Evolutionary conservation across 2,797 vertebrate genomes (phyloP), one percentile per base, ranked within the genome.

Genomic region (Microctenopoma steveboyesi): DNA sequence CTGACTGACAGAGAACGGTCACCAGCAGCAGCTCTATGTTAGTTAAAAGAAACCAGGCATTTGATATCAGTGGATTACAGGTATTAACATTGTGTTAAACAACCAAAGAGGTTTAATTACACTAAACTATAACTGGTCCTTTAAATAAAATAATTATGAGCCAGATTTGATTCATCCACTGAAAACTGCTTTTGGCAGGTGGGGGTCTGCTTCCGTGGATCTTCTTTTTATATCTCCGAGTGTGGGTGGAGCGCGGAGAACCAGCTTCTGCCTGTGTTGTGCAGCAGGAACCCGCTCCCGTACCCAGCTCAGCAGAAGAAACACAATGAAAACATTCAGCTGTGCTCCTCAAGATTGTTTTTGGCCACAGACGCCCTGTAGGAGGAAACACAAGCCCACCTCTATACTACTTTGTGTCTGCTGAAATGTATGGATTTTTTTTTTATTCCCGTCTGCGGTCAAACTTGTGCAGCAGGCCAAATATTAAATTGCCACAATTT

Each of bases 251-350:
- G 45, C 84, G 66, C 71, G 15, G 52, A 78, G 84, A 77, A 83
- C 82, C 85, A 84, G 85, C 80, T 79, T 83, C 59, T 63, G 69
- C 81, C 79, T 51, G 70, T 62, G 64, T 85, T 64, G 73, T 89
- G 84, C 33, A 59, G 84, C 82, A 88, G 88, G 89, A 92, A 85
- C 67, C 74, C 75, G 73, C 85, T 87, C 81, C 46, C 51, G 85
- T 90, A 88, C 89, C 85, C 91, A 86, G 77, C 91, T 92, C 91
- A 92, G 92, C 92, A 91, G 70, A 90, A 90, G 87, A 88, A 93
- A 92, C 87, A 90, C 89, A 93, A 92, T 92, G 91, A 93, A 93
- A 93, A 93, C 93, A 93, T 92, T 94, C 76, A 94, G 86, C 90
- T 81, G 78, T 87, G 86, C 86, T 89, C 85, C 81, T 84, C 39